Evolutionary conservation across 2,797 vertebrate genomes (phyloP).

Genomic region (Graptemys geographica): DNA sequence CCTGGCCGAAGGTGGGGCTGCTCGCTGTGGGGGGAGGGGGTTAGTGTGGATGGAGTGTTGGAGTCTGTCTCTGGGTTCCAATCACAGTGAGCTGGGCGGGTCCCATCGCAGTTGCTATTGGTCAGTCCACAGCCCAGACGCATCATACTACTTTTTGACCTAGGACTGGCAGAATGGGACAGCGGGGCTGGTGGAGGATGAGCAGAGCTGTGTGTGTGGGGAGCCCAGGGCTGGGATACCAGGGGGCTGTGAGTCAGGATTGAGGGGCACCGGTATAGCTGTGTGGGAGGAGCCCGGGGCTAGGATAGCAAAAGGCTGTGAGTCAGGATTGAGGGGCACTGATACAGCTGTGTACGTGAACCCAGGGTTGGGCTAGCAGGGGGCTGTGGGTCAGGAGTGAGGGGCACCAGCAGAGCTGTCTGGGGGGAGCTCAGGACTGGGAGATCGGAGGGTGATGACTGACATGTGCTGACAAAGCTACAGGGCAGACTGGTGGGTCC

Average conservation of each 20-base stretch:
- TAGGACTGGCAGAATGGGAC: background rate
- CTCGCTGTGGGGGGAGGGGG: background rate
- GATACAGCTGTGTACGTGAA: background rate
- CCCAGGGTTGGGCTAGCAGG: no score
- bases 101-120: background rate
- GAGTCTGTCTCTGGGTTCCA: background rate
- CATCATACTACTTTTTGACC: background rate
- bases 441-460: no score
- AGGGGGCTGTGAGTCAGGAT: background rate
- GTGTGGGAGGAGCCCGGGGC: no score
- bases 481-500: no score
- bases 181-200: background rate
- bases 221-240: background rate
- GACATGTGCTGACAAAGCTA: no score
- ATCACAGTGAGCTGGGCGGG: background rate
- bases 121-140: background rate
- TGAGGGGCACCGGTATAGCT: no score
- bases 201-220: background rate
- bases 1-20: background rate
- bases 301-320: no score
- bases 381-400: accelerated
- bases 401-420: no score
- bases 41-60: background rate
- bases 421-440: no score
- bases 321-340: no score